phyloP scores from a whole-genome alignment of 2,888 invertebrate species.

The Horisme vitalbata region DNA sequence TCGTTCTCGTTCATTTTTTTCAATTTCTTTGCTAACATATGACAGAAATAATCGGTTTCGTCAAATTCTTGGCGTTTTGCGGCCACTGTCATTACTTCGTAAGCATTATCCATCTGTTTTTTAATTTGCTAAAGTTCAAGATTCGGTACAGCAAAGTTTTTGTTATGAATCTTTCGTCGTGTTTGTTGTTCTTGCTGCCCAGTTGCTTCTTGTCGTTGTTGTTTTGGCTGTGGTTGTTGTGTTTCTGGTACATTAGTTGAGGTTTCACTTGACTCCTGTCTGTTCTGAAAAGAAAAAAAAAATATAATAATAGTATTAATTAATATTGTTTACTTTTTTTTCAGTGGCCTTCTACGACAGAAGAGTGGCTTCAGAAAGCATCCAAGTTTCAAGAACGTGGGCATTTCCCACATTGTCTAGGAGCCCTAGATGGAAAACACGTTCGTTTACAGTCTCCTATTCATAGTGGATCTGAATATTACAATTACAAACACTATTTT shows the following conservation, averaged over 20 bases:
- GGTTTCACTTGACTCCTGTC: slow-evolving; percentile 11
- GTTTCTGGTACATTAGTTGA: slow-evolving; percentile 10
- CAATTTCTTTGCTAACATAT: slow-evolving; percentile 7
- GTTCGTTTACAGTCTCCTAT: slow-evolving; percentile 18
- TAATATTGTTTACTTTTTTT: slow-evolving; percentile 8
- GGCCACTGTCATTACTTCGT: slow-evolving; percentile 6
- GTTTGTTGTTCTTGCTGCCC: slow-evolving; percentile 12
- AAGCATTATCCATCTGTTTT: slow-evolving; percentile 10
- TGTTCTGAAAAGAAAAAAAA: slow-evolving; percentile 7
- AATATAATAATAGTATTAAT: slow-evolving; percentile 12
- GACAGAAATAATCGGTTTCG: slow-evolving; percentile 5
- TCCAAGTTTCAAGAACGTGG: slow-evolving; percentile 13
- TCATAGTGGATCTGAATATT: slow-evolving; percentile 21
- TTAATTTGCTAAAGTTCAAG: slow-evolving; percentile 11
- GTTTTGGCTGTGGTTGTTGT: slow-evolving; percentile 12
- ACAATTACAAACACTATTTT: slow-evolving; percentile 26
- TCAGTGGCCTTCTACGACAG: slow-evolving; percentile 12
- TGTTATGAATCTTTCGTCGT: slow-evolving; percentile 10
- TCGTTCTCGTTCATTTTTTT: slow-evolving; percentile 6
- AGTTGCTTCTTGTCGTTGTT: slow-evolving; percentile 11
- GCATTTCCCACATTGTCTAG: slow-evolving; percentile 17
- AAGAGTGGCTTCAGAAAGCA: slow-evolving; percentile 13
- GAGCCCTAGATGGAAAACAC: slow-evolving; percentile 20
- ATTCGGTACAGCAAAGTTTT: slow-evolving; percentile 10
- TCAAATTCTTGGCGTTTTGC: slow-evolving; percentile 6